Base-by-base conservation (phyloP, 2,888 invertebrate species). In the Apodemia duryi region DNA sequence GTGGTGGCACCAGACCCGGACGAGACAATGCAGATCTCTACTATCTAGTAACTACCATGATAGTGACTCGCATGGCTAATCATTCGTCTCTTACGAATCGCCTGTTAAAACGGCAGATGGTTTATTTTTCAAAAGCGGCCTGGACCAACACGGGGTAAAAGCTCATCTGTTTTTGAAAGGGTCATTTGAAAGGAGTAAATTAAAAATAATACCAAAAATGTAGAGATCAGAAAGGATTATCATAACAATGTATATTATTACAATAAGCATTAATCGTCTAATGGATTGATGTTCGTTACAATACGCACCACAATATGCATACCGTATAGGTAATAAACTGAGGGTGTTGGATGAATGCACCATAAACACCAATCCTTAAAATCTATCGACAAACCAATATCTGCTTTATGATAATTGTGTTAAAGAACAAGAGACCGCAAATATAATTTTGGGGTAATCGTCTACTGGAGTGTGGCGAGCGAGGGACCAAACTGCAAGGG, bases 311-410 rank as follows among this genome's bases (percentile, higher is more conserved):
- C 87, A 85, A 85, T 84, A 84, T 87, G 88, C 87, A 86, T 84
- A 86, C 82, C 80, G 82, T 87, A 86, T 84, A 86, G 82, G 83
- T 81, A 86, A 87, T 88, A 86, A 84, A 84, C 78, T 70, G 82
- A 83, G 90, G 90, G 89, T 88, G 88, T 82, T 79, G 81, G 79
- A 83, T 84, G 87, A 87, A 89, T 86, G 86, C 84, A 83, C 82
- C 82, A 71, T 74, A 82, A 79, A 61, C 65, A 65, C 66, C 49
- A 65, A 65, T 57, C 54, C 41, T 68, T 51, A 63, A 57, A 63
- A 51, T 46, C 29, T 35, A 66, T 73, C 65, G 67, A 11, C 72
- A 71, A 67, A 67, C 68, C 57, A 84, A 75, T 79, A 76, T 78
- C 73, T 69, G 68, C 79, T 77, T 73, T 88, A 83, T 76, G 51